These are phyloP conservation scores for Syngnathus acus DNA, from an alignment of 2,797 vertebrate species.

Conservation along the genomic window DNA sequence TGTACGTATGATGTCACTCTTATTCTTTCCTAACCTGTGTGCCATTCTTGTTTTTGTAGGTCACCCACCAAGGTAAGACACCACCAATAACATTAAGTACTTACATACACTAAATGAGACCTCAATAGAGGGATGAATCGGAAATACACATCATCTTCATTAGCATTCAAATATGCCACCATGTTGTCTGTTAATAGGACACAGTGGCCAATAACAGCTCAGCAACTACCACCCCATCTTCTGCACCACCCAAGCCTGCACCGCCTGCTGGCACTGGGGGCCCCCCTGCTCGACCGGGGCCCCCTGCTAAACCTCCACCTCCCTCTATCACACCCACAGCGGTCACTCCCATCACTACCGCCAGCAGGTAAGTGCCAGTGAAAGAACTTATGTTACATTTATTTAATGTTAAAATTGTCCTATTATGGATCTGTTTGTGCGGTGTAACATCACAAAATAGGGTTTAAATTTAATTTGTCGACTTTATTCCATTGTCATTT, in stretches of 20 bases:
- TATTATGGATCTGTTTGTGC: background rate
- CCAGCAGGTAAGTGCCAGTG: slow-evolving; percentile 50
- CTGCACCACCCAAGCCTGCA: slow-evolving; percentile 74
- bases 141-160: background rate
- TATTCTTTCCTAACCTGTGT: slow-evolving; percentile 23
- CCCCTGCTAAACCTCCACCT: slow-evolving; percentile 49
- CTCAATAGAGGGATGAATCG: too few species aligned
- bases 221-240: slow-evolving; percentile 55
- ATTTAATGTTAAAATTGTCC: background rate
- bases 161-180: slow-evolving; percentile 9
- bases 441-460: background rate
- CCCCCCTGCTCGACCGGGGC: slow-evolving; percentile 69
- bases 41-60: slow-evolving; percentile 51
- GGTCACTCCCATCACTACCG: slow-evolving; percentile 18
- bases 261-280: slow-evolving; percentile 61
- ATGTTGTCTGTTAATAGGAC: slow-evolving; percentile 63
- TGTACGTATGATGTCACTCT: slow-evolving; percentile 10
- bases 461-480: background rate
- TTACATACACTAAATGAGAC: slow-evolving; percentile 11
- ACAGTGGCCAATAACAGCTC: slow-evolving; percentile 84
- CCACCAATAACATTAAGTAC: background rate
- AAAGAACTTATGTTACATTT: background rate
- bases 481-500: background rate
- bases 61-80: slow-evolving; percentile 74
- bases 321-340: slow-evolving; percentile 48